Evolutionary conservation across 2,888 invertebrate species (phyloP).

Genomic region (Brenthis ino): DNA sequence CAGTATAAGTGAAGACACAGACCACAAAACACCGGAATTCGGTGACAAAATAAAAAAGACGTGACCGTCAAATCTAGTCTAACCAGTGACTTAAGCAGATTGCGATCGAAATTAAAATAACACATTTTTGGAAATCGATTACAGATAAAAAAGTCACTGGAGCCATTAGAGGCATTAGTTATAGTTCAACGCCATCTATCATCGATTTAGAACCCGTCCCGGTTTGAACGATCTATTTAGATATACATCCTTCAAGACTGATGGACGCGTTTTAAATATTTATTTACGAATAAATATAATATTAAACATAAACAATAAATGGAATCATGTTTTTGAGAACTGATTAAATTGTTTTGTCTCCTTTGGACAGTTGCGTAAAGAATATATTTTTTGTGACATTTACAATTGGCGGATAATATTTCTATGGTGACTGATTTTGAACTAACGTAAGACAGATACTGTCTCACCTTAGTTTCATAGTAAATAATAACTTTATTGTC

Average conservation of each 20-base stretch:
- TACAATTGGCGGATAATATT: too few relatives aligned
- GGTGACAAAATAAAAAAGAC: slow-evolving; percentile 61
- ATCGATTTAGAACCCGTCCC: slow-evolving; percentile 43
- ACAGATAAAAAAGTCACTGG: slow-evolving; percentile 14
- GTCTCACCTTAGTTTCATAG: too few relatives aligned
- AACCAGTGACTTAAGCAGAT: slow-evolving; percentile 26
- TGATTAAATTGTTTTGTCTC: too few relatives aligned
- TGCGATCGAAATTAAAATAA: neutral
- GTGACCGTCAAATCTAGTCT: slow-evolving; percentile 46
- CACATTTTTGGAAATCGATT: neutral
- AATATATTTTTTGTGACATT: too few relatives aligned
- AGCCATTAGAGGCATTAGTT: slow-evolving; percentile 21
- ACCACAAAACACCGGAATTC: slow-evolving; percentile 51
- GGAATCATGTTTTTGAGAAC: neutral
- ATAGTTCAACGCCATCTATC: slow-evolving; percentile 40
- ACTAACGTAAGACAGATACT: too few relatives aligned
- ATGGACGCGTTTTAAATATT: slow-evolving; percentile 39
- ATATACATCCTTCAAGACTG: slow-evolving; percentile 31
- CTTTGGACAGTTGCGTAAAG: too few relatives aligned
- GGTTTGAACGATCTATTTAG: slow-evolving; percentile 40
- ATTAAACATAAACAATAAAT: neutral
- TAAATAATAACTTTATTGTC: too few relatives aligned
- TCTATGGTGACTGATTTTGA: too few relatives aligned
- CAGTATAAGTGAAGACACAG: slow-evolving; percentile 67
- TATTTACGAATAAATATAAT: slow-evolving; percentile 3